phyloP scores from a whole-genome alignment of 1,140 invertebrate species.

The Bacillus rossius region DNA sequence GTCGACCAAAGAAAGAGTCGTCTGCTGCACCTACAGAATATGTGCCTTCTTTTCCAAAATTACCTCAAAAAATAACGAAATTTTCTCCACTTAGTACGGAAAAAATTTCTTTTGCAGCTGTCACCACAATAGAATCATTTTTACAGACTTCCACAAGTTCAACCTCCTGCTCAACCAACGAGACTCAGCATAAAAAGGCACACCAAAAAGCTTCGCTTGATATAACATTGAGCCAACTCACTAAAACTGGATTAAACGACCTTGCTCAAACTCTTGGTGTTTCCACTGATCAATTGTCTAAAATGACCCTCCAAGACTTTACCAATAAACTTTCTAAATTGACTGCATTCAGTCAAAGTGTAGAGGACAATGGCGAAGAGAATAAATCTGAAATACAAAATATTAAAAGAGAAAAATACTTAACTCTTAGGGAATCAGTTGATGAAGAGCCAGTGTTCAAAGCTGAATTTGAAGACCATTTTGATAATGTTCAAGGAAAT shows the following conservation, averaged over 20 bases:
- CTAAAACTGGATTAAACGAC: slow-evolving; percentile 72
- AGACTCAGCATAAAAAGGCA: slow-evolving; percentile 24
- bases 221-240: slow-evolving; percentile 74
- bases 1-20: background rate
- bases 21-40: background rate
- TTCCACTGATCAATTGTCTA: slow-evolving; percentile 67
- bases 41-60: slow-evolving; percentile 31
- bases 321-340: slow-evolving; percentile 40
- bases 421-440: slow-evolving; percentile 25
- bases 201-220: slow-evolving; percentile 45
- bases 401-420: slow-evolving; percentile 21
- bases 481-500: slow-evolving; percentile 23
- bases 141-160: slow-evolving; percentile 48
- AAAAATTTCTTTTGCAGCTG: slow-evolving; percentile 15
- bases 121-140: slow-evolving; percentile 22
- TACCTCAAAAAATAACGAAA: slow-evolving; percentile 25
- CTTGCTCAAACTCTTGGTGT: slow-evolving; percentile 68
- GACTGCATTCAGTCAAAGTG: slow-evolving; percentile 15
- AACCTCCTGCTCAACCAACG: slow-evolving; percentile 9
- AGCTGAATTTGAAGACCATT: slow-evolving; percentile 48
- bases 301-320: slow-evolving; percentile 77
- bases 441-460: slow-evolving; percentile 43
- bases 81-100: too few species aligned
- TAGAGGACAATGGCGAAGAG: slow-evolving; percentile 30
- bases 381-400: slow-evolving; percentile 13